Conservation (phyloP, 1,140 invertebrate genomes). For the Listronotus bonariensis region DNA sequence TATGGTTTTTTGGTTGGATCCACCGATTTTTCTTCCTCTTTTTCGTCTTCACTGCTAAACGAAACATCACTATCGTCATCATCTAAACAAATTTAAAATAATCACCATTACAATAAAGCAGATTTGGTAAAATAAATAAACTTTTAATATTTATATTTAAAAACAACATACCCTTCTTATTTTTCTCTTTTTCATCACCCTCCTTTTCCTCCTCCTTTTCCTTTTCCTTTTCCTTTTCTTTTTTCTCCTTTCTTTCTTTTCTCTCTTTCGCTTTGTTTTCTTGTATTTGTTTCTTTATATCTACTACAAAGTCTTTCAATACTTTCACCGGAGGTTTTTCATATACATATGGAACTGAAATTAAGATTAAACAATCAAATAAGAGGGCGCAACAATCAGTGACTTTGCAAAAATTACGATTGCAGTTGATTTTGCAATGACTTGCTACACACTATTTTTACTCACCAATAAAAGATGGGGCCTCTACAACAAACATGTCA, state of each 20-base stretch:
- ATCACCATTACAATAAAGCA: too few relatives aligned
- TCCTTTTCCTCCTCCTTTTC: constrained; percentile 38
- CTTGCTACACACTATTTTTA: constrained; percentile 46
- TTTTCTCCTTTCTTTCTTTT: constrained; percentile 48
- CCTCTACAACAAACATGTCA: constrained; percentile 89
- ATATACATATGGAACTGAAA: constrained; percentile 80
- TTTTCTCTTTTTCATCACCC: background rate
- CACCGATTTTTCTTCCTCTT: constrained; percentile 55
- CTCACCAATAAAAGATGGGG: constrained; percentile 77
- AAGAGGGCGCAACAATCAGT: too few relatives aligned
- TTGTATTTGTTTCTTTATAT: constrained; percentile 63
- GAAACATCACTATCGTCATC: constrained; percentile 15
- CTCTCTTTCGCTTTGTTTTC: constrained; percentile 52
- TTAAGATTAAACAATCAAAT: too few relatives aligned
- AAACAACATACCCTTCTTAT: background rate
- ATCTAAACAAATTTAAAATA: constrained; percentile 2
- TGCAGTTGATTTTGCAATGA: too few relatives aligned
- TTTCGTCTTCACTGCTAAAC: constrained; percentile 46
- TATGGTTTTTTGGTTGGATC: constrained; percentile 55
- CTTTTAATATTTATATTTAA: too few relatives aligned
- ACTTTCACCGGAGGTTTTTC: constrained; percentile 82
- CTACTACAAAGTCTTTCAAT: constrained; percentile 75
- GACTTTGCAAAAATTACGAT: too few relatives aligned
- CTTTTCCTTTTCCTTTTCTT: constrained; percentile 56
- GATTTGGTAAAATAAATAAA: too few relatives aligned